A percentile compares a stretch with the other conserved stretches of the same genome.
Conservation (phyloP, 2,797 vertebrate species). For the Tinamus major region DNA sequence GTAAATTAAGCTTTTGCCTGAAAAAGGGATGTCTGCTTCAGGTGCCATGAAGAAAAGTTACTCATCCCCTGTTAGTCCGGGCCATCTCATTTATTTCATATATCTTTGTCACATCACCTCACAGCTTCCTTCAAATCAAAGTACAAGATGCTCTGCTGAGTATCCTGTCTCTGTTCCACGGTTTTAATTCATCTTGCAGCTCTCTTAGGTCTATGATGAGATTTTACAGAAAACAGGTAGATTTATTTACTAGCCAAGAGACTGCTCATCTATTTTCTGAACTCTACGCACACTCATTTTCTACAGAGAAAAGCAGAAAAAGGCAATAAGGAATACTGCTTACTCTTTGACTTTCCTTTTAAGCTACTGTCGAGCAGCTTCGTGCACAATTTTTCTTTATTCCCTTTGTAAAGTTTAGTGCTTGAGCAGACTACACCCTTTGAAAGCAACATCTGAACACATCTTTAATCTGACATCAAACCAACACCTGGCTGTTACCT, state of each 20-base stretch:
- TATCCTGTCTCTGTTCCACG: background rate
- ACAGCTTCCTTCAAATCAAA: background rate
- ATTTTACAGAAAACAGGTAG: background rate
- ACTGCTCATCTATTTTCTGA: background rate
- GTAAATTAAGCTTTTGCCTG: background rate
- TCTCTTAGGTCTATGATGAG: background rate
- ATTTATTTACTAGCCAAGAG: background rate
- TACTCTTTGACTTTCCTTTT: background rate
- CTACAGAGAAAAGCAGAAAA: background rate
- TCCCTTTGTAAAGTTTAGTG: background rate
- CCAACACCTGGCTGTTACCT: background rate
- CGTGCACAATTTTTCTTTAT: background rate
- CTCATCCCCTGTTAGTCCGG: background rate
- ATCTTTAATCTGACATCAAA: background rate
- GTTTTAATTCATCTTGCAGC: background rate
- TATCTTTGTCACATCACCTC: background rate
- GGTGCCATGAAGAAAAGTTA: background rate
- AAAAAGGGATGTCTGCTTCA: background rate
- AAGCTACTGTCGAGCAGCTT: background rate
- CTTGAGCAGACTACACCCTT: background rate
- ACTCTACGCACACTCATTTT: background rate
- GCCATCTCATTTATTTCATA: background rate
- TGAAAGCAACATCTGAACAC: background rate
- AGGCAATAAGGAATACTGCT: background rate
- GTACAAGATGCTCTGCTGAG: background rate